Base-by-base conservation (phyloP, 2,888 invertebrate species). In the Caenorhabditis sp. region DNA sequence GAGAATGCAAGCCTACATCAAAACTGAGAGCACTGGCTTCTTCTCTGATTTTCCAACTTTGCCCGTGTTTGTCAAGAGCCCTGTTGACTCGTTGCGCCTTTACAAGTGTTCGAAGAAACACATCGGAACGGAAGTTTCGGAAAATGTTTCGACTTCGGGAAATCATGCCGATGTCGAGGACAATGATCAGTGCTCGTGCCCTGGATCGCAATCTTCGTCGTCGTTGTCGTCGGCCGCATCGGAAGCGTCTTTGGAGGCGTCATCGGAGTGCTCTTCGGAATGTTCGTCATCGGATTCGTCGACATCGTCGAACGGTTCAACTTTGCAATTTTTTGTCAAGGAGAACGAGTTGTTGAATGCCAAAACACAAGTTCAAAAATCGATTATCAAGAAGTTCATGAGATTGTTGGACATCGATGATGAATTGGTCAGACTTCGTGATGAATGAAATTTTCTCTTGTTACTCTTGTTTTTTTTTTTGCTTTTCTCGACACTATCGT, bases 241-340 rank as follows among this genome's bases (percentile, higher is more conserved):
- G 43, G n/a, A 49, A 31, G 31, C 12, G 12, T 43, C 43, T 3
- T 43, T 55, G 53, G 60, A 59, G 49, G 24, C 63, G n/a, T 26
- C 63, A 14, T 53, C 63, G 43, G n/a, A 31, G 58, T 37, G 49
- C 62, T 67, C 5, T 14, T 67, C 62, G 43, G 63, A 31, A 58
- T 63, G 17, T 53, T 63, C 19, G 68, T 63, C 49, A 26, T 69
- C 59, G 59, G 55, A 26, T 19, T 58, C 51, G 8, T 50, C 49
- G 10, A 43, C 59, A 19, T 51, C 51, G 12, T n/a, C 43, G 17
- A 43, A 17, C 43, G 14, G 43, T 43, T 43, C 43, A 14, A 43
- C 43, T 12, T 43, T 43, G 43, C 10, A 43, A 3, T 43, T 43
- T 17, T 43, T 17, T 17, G 17, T 43, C 14, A 43, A 17, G 14